Evolutionary conservation across 2,113 vertebrate species (phyloP), one percentile per base, ranked within the genome.

Genomic region (Lichenostomus cassidix): DNA sequence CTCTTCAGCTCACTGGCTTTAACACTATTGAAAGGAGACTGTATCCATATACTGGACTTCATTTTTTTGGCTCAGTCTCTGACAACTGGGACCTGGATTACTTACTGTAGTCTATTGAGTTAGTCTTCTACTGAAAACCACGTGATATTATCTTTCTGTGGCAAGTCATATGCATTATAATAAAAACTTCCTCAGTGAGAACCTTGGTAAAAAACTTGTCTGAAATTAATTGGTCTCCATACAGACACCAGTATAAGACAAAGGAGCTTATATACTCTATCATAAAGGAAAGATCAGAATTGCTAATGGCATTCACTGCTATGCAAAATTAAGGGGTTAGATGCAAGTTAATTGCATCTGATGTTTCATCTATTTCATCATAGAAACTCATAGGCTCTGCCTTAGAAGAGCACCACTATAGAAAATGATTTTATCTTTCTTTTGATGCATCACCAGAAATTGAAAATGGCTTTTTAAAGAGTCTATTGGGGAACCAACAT

Each of bases 401-500:
- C 77, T 95, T 78, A 93, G 47, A 88, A 91, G 46, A 74, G 13
- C 9, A 85, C 17, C 47, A 19, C 59, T 74, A 67, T 4, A 73
- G 78, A 83, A 91, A 65, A 77, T 37, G 13, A 88, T 85, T 18
- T 41, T 94, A 84, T 75, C 68, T 81, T 77, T 63, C 49, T 73
- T 94, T 47, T 90, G 85, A 96, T 65, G 60, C 24, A 93, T 78
- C 90, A 74, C 42, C 52, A 92, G 82, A 90, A 95, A 91, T 28
- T 80, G 59, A 94, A 95, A 91, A 91, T 33, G 24, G 27, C 55
- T 88, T 94, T 95, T 88, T 69, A 83, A 94, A 83, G 55, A 85
- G 37, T 50, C 47, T 95, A 1, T 39, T 74, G 70, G 24, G 53
- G 22, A 90, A 58, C 23, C 27, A 91, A 87, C 35, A 21, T 69